Conservation (phyloP, 2,888 invertebrate genomes). For the Acholoe squamosa region DNA sequence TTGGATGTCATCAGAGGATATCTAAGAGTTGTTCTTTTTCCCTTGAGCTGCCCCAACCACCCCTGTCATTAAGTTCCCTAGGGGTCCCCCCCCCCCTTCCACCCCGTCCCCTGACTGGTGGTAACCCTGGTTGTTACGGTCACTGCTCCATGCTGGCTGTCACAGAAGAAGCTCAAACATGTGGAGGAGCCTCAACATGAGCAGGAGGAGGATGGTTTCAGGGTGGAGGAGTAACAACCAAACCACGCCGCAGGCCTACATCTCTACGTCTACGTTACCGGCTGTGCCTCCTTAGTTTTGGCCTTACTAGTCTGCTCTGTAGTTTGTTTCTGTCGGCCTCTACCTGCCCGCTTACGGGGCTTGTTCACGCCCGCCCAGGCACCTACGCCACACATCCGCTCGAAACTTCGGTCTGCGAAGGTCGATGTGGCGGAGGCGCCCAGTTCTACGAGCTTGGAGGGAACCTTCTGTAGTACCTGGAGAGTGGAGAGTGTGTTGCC, state of each 20-base stretch:
- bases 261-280: background rate
- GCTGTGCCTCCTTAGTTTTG: background rate
- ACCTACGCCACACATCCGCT: conserved; percentile 1
- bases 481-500: conserved; percentile 68
- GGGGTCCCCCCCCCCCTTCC: background rate
- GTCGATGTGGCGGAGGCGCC: background rate
- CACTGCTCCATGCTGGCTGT: no score
- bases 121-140: no score
- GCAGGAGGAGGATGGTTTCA: background rate
- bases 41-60: no score
- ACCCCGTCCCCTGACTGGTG: background rate
- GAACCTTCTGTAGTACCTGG: conserved; percentile 72
- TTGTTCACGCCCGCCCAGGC: conserved; percentile 33
- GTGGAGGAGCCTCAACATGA: background rate
- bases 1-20: no score
- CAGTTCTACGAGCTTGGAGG: background rate
- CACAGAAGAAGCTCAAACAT: background rate
- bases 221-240: background rate
- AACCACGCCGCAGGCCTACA: conserved; percentile 33
- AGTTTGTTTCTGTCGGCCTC: background rate
- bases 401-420: conserved; percentile 22
- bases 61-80: no score
- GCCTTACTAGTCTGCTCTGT: background rate
- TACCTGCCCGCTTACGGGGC: background rate
- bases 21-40: no score